phyloP scores from a whole-genome alignment of 2,797 vertebrate genomes.

The Xenentodon cancila region DNA sequence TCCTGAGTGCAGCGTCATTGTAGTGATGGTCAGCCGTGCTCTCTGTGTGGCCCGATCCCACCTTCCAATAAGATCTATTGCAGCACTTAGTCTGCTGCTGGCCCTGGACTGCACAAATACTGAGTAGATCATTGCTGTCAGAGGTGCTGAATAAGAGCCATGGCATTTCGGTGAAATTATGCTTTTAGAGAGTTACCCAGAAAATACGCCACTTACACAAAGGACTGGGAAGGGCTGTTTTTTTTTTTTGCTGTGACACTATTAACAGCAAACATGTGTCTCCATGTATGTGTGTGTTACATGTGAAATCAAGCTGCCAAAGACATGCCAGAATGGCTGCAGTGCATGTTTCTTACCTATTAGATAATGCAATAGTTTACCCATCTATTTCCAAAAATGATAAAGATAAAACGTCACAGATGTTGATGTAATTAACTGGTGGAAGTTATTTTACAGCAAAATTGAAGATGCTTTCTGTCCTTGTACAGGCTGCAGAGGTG shows the following conservation, averaged over 20 bases:
- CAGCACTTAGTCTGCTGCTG: conserved; percentile 29
- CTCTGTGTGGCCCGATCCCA: conserved; percentile 50
- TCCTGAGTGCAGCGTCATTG: conserved; percentile 60
- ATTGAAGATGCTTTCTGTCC: conserved; percentile 13
- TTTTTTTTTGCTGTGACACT: too few relatives aligned
- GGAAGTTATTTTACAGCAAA: background rate
- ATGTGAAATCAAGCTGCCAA: too few relatives aligned
- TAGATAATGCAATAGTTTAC: too few relatives aligned
- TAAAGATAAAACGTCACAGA: background rate
- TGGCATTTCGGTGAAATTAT: conserved; percentile 27
- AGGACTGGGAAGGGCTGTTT: conserved; percentile 1
- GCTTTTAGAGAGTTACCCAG: conserved; percentile 22
- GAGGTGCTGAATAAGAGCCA: conserved; percentile 13
- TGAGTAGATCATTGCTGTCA: conserved; percentile 18
- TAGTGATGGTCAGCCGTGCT: conserved; percentile 54
- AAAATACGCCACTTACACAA: conserved; percentile 21
- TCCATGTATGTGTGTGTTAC: too few relatives aligned
- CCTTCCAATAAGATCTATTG: conserved; percentile 46
- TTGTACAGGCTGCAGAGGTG: conserved; percentile 92
- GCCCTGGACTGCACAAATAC: conserved; percentile 17
- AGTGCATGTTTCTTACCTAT: too few relatives aligned
- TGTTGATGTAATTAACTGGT: background rate
- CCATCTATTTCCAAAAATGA: too few relatives aligned
- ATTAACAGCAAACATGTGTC: too few relatives aligned
- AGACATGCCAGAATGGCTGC: too few relatives aligned